These are phyloP conservation scores for Agrochola litura DNA, from an alignment of 2,888 invertebrate species.

Conservation along the genomic window DNA sequence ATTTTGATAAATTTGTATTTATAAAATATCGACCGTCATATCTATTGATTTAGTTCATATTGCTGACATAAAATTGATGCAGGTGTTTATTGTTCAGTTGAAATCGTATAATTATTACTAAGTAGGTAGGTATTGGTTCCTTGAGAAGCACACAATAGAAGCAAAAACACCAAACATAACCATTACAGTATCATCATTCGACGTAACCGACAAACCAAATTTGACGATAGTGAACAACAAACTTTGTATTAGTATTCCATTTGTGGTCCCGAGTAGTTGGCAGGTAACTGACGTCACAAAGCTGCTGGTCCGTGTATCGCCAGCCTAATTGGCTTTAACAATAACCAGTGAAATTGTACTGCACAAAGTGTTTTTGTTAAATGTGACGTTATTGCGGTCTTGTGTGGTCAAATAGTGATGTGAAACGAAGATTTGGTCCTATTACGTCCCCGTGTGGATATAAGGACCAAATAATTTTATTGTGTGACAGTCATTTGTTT, in stretches of 20 bases:
- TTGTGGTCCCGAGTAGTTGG: conserved; percentile 64
- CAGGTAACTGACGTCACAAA: conserved; percentile 77
- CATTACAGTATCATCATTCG: conserved; percentile 33
- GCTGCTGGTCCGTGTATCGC: conserved; percentile 64
- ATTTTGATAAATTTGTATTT: not conserved
- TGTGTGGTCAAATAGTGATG: conserved; percentile 43
- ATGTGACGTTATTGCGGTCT: conserved; percentile 36
- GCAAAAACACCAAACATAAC: conserved; percentile 18
- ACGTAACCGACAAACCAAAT: conserved; percentile 44
- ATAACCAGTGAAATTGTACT: conserved; percentile 59
- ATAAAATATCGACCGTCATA: no score
- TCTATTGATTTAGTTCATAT: no score
- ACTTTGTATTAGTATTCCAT: conserved; percentile 58
- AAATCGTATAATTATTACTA: not conserved
- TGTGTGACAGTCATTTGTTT: conserved; percentile 42
- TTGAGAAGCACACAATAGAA: not conserved
- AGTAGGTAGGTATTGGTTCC: not conserved
- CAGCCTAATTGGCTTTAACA: conserved; percentile 73
- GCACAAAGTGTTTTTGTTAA: conserved; percentile 52
- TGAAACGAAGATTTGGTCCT: conserved; percentile 51
- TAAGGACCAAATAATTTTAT: conserved; percentile 17
- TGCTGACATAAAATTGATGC: not conserved
- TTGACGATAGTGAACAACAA: conserved; percentile 45
- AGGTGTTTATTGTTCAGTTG: no score
- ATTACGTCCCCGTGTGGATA: conserved; percentile 19